Conservation (phyloP, 2,888 invertebrate species). For the Sussaba pulchella region DNA sequence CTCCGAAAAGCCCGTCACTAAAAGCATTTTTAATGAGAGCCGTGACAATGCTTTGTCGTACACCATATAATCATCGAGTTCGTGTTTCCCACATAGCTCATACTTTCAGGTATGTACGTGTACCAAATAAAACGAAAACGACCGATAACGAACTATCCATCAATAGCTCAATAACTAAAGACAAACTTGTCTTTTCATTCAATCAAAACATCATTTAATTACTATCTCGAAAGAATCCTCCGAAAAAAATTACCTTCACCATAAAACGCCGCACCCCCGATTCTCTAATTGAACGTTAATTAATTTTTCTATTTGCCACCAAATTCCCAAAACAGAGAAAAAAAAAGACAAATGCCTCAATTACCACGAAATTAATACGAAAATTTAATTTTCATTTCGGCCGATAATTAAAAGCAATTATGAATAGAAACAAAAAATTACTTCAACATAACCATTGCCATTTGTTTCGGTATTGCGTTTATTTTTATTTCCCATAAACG, state of each 20-base stretch:
- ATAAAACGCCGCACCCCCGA: background rate
- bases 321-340: background rate
- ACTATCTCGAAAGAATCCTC: background rate
- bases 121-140: background rate
- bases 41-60: slow-evolving; percentile 73
- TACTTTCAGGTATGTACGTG: slow-evolving; percentile 5
- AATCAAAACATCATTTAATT: background rate
- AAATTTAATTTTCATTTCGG: background rate
- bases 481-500: slow-evolving; percentile 47
- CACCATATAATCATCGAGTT: slow-evolving; percentile 43
- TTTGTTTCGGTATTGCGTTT: background rate
- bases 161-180: background rate
- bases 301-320: background rate
- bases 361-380: background rate
- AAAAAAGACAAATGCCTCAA: slow-evolving; percentile 1
- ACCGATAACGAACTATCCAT: slow-evolving; percentile 8
- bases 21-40: slow-evolving; percentile 78
- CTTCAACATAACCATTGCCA: background rate
- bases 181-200: background rate
- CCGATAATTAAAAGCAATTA: slow-evolving; percentile 25
- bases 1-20: slow-evolving; percentile 56
- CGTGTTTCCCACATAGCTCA: background rate
- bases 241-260: background rate
- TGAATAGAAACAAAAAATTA: background rate
- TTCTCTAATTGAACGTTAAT: slow-evolving; percentile 1